These are phyloP conservation scores for Podabrus alpinus DNA, from an alignment of 2,888 invertebrate genomes.

Conservation along the genomic window DNA sequence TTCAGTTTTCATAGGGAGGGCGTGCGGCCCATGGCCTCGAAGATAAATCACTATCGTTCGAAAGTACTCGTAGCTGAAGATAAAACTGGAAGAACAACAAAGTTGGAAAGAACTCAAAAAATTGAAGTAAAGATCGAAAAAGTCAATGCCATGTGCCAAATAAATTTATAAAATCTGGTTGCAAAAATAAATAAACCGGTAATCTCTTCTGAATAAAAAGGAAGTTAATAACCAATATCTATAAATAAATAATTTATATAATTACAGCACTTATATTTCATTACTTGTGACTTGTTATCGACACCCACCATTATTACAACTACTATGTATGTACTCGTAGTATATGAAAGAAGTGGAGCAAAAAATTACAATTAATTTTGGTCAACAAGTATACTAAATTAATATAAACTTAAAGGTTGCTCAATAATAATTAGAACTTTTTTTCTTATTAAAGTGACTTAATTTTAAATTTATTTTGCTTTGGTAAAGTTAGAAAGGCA, in stretches of 20 bases:
- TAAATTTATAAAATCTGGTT: neutral
- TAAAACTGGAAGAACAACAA: neutral
- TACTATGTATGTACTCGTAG: too few species aligned
- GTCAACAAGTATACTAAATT: neutral
- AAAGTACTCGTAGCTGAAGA: too few species aligned
- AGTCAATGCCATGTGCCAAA: neutral
- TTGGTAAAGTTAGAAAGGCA: neutral
- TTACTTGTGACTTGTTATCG: neutral
- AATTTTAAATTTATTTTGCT: neutral
- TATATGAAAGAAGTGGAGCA: neutral
- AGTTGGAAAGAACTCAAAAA: neutral
- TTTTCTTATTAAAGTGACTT: neutral
- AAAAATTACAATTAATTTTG: neutral
- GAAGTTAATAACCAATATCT: neutral
- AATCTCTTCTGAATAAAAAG: neutral
- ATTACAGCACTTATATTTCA: neutral
- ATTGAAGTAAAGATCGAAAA: neutral
- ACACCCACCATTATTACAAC: neutral
- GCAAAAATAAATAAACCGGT: neutral
- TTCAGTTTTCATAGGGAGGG: too few species aligned
- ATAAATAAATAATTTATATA: neutral
- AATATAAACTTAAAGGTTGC: neutral
- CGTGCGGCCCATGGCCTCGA: too few species aligned
- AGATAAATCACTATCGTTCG: too few species aligned
- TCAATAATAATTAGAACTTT: neutral